Evolutionary conservation across 2,888 invertebrate genomes (phyloP).

Genomic region (Ptilodon capucinus): DNA sequence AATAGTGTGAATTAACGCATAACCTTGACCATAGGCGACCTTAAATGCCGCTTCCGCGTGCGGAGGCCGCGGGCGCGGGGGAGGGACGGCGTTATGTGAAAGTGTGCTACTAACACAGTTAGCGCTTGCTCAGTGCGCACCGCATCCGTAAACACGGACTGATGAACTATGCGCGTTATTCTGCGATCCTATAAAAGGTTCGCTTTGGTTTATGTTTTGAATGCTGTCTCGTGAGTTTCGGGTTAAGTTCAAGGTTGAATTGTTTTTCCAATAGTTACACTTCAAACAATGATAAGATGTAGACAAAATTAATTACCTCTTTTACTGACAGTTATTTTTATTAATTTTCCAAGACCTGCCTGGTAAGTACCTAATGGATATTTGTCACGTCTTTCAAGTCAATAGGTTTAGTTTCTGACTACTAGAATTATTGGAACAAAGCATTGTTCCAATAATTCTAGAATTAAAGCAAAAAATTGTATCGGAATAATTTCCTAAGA

Average conservation of each 20-base stretch:
- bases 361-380: too few species aligned
- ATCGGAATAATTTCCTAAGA: too few species aligned
- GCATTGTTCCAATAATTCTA: too few species aligned
- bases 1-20: constrained; percentile 26
- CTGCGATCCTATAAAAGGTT: constrained; percentile 2
- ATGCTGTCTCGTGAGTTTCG: background rate
- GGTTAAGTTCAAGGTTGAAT: background rate
- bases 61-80: constrained; percentile 39
- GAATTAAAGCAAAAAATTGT: too few species aligned
- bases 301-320: too few species aligned
- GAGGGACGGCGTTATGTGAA: constrained; percentile 45
- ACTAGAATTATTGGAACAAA: too few species aligned
- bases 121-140: constrained; percentile 23
- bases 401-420: too few species aligned
- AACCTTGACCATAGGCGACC: constrained; percentile 66
- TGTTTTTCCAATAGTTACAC: too few species aligned
- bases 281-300: too few species aligned
- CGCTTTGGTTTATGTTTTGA: background rate
- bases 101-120: constrained; percentile 64
- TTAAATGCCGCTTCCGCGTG: constrained; percentile 47
- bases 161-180: constrained; percentile 32
- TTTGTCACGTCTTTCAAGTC: too few species aligned
- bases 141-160: constrained; percentile 60
- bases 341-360: too few species aligned
- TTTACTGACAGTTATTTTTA: too few species aligned